Base-by-base conservation (phyloP, 2,888 invertebrate species). In the Xestia sexstrigata region DNA sequence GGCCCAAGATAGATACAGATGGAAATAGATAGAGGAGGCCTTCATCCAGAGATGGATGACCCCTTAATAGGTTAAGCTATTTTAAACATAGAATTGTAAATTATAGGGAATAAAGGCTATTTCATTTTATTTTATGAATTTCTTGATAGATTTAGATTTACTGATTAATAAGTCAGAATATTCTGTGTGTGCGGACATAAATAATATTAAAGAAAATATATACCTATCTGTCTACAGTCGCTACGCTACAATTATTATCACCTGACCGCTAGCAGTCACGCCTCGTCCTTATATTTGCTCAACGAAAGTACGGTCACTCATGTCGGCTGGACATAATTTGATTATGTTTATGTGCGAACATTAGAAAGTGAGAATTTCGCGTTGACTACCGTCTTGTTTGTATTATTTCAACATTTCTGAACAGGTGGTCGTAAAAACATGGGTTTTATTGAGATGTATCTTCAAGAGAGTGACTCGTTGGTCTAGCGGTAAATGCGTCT, bases 361-460 rank as follows among this genome's bases (percentile, higher is more conserved):
- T 90, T 93, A 92, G 94, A 94, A 94, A 94, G 94, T 93, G 92
- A 91, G 90, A 92, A 90, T 89, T 89, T 87, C 74, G 82, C 84
- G 75, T 69, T 15, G 68, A 87, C 88, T 81, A 86, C 88, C 52
- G 70, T 81, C 73, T 81, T 83, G 80, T 87, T 84, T 84, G 75
- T 86, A 84, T 83, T 85, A 79, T 81, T 81, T 76, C 52, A 74
- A 82, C 76, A 68, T 76, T 74, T 77, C 67, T 74, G 39, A 82
- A 74, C 73, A 82, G 58, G 70, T 79, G 74, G 79, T 84, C 62
- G 69, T 72, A 65, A 74, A 77, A 62, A 74, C 70, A 52, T 60
- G 17, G 7, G 26, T 77, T 82, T 83, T 81, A 78, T 83, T 76
- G 65, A 39, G 69, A 9, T 65, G 30, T 63, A 26, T 71, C 26